Evolutionary conservation across 1,140 invertebrate genomes (phyloP).

Genomic region (Tetraneura akinire): DNA sequence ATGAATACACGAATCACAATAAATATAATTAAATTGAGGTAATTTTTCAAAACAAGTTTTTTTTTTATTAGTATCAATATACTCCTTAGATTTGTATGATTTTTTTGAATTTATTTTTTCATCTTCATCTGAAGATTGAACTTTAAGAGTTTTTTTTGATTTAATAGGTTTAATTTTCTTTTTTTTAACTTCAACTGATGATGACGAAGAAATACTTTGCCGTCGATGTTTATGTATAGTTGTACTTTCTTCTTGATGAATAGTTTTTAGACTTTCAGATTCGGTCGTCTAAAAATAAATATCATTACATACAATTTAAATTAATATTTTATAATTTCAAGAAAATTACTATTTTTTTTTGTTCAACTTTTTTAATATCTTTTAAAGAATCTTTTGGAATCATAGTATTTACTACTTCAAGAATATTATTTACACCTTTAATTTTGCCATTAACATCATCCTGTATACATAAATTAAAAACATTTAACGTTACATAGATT

Average conservation of each 20-base stretch:
- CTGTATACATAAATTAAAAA: background rate
- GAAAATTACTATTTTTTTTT: slow-evolving; percentile 19
- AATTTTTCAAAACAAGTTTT: slow-evolving; percentile 4
- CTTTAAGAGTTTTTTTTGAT: slow-evolving; percentile 25
- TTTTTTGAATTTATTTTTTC: slow-evolving; percentile 19
- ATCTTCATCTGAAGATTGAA: slow-evolving; percentile 14
- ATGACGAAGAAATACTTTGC: slow-evolving; percentile 9
- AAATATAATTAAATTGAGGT: slow-evolving; percentile 69
- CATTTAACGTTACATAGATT: background rate
- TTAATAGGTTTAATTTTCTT: slow-evolving; percentile 1
- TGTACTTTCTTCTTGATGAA: background rate
- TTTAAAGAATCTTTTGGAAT: slow-evolving; percentile 38
- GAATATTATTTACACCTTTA: slow-evolving; percentile 46
- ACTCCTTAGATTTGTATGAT: slow-evolving; percentile 34
- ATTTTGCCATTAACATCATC: slow-evolving; percentile 51
- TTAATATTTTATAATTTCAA: background rate
- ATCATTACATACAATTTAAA: background rate
- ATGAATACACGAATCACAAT: slow-evolving; percentile 85
- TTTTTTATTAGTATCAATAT: slow-evolving; percentile 34
- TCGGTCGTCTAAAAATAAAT: slow-evolving; percentile 11
- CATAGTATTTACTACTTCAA: slow-evolving; percentile 44
- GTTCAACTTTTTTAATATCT: slow-evolving; percentile 37
- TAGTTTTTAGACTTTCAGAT: slow-evolving; percentile 7
- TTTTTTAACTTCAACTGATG: slow-evolving; percentile 21
- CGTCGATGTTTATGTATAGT: background rate